phyloP scores from a whole-genome alignment of 1,140 invertebrate genomes.

The Agraylea sexmaculata region DNA sequence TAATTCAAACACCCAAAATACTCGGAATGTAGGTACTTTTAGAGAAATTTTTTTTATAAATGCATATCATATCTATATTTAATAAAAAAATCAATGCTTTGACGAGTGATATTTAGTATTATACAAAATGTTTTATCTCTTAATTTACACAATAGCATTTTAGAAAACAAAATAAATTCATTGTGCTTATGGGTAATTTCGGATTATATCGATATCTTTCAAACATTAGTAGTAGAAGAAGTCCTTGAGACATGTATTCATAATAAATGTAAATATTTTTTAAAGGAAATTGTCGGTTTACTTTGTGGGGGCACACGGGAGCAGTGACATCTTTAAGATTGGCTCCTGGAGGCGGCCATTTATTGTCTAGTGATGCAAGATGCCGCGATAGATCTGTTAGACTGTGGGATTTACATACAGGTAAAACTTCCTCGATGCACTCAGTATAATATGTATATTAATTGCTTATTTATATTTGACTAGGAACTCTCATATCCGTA shows the following conservation, averaged over 20 bases:
- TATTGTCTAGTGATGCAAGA: conserved; percentile 59
- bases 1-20: too few species aligned
- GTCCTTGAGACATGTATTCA: neutral
- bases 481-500: conserved; percentile 63
- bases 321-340: conserved; percentile 59
- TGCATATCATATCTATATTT: too few species aligned
- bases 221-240: too few species aligned
- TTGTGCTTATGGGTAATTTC: too few species aligned
- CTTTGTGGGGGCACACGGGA: conserved; percentile 60
- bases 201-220: conserved; percentile 1
- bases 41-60: too few species aligned
- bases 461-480: too few species aligned
- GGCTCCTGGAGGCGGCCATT: conserved; percentile 53
- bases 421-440: conserved; percentile 31
- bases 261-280: conserved; percentile 6
- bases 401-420: conserved; percentile 66
- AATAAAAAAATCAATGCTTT: too few species aligned
- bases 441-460: conserved; percentile 1
- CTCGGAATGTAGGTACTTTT: too few species aligned
- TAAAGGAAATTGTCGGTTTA: conserved; percentile 57
- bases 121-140: too few species aligned
- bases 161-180: neutral
- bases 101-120: too few species aligned
- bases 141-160: neutral
- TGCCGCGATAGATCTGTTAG: conserved; percentile 60